A percentile compares a stretch with the other conserved stretches of the same genome.
Conservation (phyloP, 2,797 vertebrate species). For the Trachurus trachurus region DNA sequence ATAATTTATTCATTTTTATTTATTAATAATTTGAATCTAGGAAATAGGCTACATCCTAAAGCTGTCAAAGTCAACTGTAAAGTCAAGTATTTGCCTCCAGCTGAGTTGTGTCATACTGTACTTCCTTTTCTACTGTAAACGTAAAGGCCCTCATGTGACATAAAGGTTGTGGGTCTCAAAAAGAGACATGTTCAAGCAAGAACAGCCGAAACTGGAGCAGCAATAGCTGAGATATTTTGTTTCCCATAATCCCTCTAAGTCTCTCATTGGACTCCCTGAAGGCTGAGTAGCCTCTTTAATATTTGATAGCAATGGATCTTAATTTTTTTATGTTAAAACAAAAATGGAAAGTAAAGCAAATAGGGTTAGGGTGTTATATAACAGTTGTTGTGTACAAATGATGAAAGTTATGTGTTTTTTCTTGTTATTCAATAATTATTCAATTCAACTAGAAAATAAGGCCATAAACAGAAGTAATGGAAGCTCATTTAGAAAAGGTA, state of each 20-base stretch:
- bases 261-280: too few relatives aligned
- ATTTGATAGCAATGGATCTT: too few relatives aligned
- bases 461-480: neutral
- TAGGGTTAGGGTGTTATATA: too few relatives aligned
- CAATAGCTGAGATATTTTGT: neutral
- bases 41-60: neutral
- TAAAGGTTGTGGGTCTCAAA: neutral
- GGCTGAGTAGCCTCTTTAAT: too few relatives aligned
- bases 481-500: neutral
- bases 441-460: neutral
- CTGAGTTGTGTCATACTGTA: neutral
- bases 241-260: neutral
- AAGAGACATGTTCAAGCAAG: neutral
- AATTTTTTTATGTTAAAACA: too few relatives aligned
- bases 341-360: too few relatives aligned
- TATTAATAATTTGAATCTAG: neutral
- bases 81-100: neutral
- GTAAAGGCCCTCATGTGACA: neutral
- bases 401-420: neutral
- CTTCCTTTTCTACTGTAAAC: neutral
- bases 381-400: too few relatives aligned
- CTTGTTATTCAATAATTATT: neutral
- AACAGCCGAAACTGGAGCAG: neutral
- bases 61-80: neutral
- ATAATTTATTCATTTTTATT: too few relatives aligned